These are phyloP conservation scores for Asarcornis scutulata DNA, from an alignment of 2,113 vertebrate genomes.

Conservation along the genomic window DNA sequence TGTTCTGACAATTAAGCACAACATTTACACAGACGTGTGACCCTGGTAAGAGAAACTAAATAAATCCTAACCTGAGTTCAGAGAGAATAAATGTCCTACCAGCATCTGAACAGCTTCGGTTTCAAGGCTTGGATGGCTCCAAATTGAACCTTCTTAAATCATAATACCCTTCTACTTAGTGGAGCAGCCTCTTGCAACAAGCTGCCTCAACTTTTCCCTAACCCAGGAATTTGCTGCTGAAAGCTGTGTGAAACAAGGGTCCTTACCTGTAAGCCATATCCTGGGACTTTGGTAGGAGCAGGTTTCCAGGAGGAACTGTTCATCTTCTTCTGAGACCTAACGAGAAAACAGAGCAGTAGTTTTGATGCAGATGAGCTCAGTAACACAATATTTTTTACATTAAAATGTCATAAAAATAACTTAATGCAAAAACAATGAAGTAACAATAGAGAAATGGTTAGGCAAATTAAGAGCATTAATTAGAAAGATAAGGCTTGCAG, in stretches of 20 bases:
- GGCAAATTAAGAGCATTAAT: not conserved
- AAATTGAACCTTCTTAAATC: not conserved
- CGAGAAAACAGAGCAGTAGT: not conserved
- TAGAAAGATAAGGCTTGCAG: not conserved
- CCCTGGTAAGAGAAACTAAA: not conserved
- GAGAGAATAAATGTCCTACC: not conserved
- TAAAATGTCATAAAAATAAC: not conserved
- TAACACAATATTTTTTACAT: not conserved
- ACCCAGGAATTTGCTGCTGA: not conserved
- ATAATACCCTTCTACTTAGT: rapidly evolving
- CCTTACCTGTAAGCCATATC: slow-evolving; percentile 89
- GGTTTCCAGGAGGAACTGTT: slow-evolving; percentile 42
- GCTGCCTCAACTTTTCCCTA: not conserved
- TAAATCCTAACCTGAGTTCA: rapidly evolving
- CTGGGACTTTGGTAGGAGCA: slow-evolving; percentile 71
- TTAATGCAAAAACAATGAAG: rapidly evolving
- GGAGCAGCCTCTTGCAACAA: not conserved
- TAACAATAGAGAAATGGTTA: rapidly evolving
- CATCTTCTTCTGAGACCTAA: slow-evolving; percentile 76
- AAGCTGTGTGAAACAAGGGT: rapidly evolving
- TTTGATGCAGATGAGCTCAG: not conserved
- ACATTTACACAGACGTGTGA: rapidly evolving
- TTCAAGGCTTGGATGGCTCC: not conserved
- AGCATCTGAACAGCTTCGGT: not conserved
- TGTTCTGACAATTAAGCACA: not conserved